Evolutionary conservation across 2,113 vertebrate genomes (phyloP).

Genomic region (Hucho hucho): DNA sequence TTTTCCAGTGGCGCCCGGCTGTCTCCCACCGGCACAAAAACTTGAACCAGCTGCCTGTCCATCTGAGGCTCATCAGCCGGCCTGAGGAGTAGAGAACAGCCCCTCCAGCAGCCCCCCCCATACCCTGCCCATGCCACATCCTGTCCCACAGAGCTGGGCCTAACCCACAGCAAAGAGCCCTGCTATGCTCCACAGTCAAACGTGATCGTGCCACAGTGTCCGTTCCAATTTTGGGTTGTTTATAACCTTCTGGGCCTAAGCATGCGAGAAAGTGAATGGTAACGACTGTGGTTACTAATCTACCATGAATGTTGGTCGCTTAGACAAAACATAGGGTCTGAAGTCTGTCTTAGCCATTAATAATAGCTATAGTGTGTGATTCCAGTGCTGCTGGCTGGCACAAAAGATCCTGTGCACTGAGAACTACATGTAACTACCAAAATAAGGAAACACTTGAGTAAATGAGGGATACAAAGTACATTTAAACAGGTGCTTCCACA

Average conservation of each 20-base stretch:
- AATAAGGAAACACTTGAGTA: no score
- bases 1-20: conserved; percentile 1
- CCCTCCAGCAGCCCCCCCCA: conserved; percentile 20
- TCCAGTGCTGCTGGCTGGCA: background rate
- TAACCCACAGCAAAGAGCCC: conserved; percentile 52
- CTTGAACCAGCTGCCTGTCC: conserved; percentile 61
- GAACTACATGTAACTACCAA: background rate
- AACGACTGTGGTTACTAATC: conserved; percentile 27
- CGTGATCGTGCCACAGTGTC: background rate
- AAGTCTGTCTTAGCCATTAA: conserved; percentile 35
- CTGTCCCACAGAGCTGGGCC: conserved; percentile 5
- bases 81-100: conserved; percentile 52
- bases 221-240: conserved; percentile 2
- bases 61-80: conserved; percentile 67
- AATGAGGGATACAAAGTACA: no score
- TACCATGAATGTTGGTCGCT: conserved; percentile 10
- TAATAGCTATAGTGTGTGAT: conserved; percentile 26
- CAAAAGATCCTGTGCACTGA: conserved; percentile 6
- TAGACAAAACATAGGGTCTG: conserved; percentile 36
- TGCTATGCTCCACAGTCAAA: conserved; percentile 22
- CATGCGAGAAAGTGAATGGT: conserved; percentile 23
- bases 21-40: conserved; percentile 45
- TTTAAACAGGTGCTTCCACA: no score
- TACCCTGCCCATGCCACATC: conserved; percentile 30
- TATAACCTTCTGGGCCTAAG: conserved; percentile 20